Percentiles rank a stretch among this genome's conserved stretches.
Evolutionary conservation across 2,888 invertebrate species (phyloP).

Genomic region (Spodoptera picta): DNA sequence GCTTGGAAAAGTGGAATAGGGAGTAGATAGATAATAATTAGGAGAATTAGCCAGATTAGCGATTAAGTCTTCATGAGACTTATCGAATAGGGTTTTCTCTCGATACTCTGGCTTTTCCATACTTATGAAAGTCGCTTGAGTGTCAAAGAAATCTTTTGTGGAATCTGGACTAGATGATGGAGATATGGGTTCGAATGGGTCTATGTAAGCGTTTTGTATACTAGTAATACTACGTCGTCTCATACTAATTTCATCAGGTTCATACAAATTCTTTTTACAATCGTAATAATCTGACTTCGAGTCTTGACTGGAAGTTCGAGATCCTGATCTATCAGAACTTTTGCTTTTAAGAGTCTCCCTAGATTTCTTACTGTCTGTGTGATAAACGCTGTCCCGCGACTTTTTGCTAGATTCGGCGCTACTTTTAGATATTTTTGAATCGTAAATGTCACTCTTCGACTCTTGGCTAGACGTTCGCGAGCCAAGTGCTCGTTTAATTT

Average conservation of each 20-base stretch:
- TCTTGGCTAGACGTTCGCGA: constrained; percentile 92
- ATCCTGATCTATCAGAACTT: constrained; percentile 89
- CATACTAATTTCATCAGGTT: constrained; percentile 74
- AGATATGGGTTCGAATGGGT: constrained; percentile 84
- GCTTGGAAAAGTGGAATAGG: constrained; percentile 90
- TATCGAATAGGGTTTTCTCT: constrained; percentile 86
- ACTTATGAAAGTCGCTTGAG: constrained; percentile 81
- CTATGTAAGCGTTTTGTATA: constrained; percentile 79
- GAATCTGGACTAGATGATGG: constrained; percentile 92
- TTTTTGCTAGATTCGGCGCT: constrained; percentile 91
- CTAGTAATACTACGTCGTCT: constrained; percentile 76
- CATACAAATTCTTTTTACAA: constrained; percentile 87
- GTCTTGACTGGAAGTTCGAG: constrained; percentile 91
- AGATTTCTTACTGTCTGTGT: constrained; percentile 91
- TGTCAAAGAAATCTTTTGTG: constrained; percentile 89
- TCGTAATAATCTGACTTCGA: constrained; percentile 93
- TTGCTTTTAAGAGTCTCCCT: constrained; percentile 90
- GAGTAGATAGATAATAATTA: constrained; percentile 88
- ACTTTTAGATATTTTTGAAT: constrained; percentile 90
- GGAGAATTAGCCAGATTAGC: constrained; percentile 86
- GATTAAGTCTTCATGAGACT: constrained; percentile 89
- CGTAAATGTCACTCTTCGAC: constrained; percentile 91
- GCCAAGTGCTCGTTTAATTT: constrained; percentile 90
- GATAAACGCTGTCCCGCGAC: constrained; percentile 90
- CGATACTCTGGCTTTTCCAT: constrained; percentile 84